phyloP scores from a whole-genome alignment of 2,113 vertebrate species.

The Sander vitreus region DNA sequence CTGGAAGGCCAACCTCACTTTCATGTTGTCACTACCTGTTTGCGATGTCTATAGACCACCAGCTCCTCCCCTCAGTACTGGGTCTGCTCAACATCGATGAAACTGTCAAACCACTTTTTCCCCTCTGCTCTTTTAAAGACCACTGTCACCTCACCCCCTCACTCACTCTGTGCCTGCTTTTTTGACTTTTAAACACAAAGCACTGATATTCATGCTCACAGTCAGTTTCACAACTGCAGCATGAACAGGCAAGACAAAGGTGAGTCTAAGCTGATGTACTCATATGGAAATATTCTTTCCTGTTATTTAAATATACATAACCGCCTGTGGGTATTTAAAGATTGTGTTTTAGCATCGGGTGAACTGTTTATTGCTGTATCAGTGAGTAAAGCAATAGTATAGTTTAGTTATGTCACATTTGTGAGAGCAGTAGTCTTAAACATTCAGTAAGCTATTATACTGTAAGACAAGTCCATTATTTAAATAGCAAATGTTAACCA shows the following conservation, averaged over 20 bases:
- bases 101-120: constrained; percentile 31
- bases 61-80: constrained; percentile 1
- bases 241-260: constrained; percentile 30
- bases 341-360: background rate
- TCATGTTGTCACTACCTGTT: constrained; percentile 11
- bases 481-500: background rate
- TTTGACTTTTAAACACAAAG: background rate
- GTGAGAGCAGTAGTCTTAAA: background rate
- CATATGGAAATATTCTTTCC: background rate
- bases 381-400: background rate
- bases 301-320: background rate
- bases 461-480: background rate
- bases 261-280: constrained; percentile 31
- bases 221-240: constrained; percentile 18
- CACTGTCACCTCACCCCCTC: constrained; percentile 43
- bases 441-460: background rate
- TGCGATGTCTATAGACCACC: background rate
- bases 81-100: background rate
- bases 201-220: background rate
- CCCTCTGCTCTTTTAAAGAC: constrained; percentile 23
- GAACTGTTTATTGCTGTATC: background rate
- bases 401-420: background rate
- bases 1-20: constrained; percentile 47
- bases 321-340: background rate
- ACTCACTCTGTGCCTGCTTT: background rate